These are phyloP conservation scores for Fragum whitleyi DNA, from an alignment of 2,888 invertebrate genomes.

Conservation along the genomic window DNA sequence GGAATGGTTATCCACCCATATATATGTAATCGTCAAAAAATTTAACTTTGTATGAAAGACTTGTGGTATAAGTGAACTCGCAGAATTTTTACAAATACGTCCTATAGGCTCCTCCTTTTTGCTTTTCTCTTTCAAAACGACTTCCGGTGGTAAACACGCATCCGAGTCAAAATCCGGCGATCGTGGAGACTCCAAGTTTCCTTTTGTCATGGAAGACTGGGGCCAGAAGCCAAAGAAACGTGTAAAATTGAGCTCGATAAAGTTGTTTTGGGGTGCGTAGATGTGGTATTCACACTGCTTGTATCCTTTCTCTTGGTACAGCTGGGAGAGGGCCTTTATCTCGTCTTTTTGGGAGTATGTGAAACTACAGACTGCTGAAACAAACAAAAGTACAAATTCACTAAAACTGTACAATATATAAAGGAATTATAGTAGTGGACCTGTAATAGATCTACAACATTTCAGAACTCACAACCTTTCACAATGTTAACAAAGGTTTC, in stretches of 20 bases:
- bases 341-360: conserved; percentile 71
- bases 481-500: too few relatives aligned
- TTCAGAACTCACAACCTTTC: too few relatives aligned
- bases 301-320: conserved; percentile 69
- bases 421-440: too few relatives aligned
- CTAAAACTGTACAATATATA: too few relatives aligned
- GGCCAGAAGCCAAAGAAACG: conserved; percentile 73
- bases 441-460: too few relatives aligned
- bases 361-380: conserved; percentile 75
- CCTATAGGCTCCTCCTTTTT: conserved; percentile 36
- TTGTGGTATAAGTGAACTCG: conserved; percentile 69
- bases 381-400: conserved; percentile 25
- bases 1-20: conserved; percentile 71
- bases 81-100: conserved; percentile 69
- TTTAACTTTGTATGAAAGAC: conserved; percentile 78
- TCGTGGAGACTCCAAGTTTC: conserved; percentile 43
- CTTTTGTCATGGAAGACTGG: conserved; percentile 63
- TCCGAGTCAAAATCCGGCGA: conserved; percentile 50
- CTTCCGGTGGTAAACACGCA: conserved; percentile 68
- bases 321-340: conserved; percentile 70
- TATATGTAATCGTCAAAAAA: conserved; percentile 73
- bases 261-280: conserved; percentile 69
- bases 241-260: conserved; percentile 74
- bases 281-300: conserved; percentile 73
- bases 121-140: conserved; percentile 65